phyloP scores from a whole-genome alignment of 2,888 invertebrate genomes.

The Linyphia triangularis region DNA sequence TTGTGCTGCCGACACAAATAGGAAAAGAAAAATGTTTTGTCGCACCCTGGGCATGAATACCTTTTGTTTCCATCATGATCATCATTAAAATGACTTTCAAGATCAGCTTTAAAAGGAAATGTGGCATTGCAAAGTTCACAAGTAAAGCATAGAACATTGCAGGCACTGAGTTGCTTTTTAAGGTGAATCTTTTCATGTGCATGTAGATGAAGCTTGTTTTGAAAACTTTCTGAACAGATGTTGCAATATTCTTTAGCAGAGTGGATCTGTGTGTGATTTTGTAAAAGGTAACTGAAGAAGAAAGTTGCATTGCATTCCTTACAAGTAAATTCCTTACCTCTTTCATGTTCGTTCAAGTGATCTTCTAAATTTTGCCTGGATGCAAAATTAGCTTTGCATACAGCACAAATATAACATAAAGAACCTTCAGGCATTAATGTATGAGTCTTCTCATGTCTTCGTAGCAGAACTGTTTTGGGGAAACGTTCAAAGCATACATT shows the following conservation, averaged over 20 bases:
- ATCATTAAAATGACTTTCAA: slow-evolving; percentile 40
- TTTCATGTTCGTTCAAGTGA: slow-evolving; percentile 27
- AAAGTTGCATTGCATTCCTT: slow-evolving; percentile 1
- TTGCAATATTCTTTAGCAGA: neutral
- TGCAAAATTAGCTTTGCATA: neutral
- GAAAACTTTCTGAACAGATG: slow-evolving; percentile 3
- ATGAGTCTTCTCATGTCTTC: neutral
- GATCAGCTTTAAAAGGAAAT: neutral
- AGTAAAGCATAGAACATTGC: neutral
- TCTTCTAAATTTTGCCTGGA: slow-evolving; percentile 12
- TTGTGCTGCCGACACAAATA: neutral
- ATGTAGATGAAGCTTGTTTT: neutral
- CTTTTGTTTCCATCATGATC: neutral
- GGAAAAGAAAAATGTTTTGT: slow-evolving; percentile 19
- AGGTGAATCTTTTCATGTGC: slow-evolving; percentile 31
- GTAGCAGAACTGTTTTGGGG: neutral
- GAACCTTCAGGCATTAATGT: neutral
- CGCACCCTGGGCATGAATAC: slow-evolving; percentile 6
- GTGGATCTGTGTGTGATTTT: neutral
- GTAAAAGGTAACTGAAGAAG: slow-evolving; percentile 14
- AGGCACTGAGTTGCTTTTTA: neutral
- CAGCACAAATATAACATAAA: neutral
- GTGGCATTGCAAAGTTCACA: slow-evolving; percentile 14
- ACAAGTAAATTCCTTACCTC: neutral
- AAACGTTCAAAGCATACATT: slow-evolving; percentile 14